These are phyloP conservation scores for Macrostomum lignano DNA, from an alignment of 1,140 invertebrate genomes.

Conservation along the genomic window DNA sequence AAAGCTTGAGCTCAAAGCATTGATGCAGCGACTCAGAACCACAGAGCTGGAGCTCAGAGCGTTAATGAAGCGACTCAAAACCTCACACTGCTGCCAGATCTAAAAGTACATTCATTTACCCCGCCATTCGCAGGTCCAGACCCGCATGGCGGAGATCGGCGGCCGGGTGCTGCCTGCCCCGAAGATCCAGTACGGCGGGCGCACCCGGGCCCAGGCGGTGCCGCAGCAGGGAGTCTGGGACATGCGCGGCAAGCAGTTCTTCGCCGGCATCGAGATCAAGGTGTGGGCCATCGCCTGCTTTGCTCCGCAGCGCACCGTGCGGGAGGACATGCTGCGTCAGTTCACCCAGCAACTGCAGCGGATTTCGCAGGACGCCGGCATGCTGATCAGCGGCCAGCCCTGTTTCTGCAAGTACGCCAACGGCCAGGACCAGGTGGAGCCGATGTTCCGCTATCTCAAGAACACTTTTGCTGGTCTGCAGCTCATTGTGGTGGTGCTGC, in stretches of 20 bases:
- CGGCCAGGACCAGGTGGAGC: conserved; percentile 88
- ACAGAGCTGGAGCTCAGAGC: too few species aligned
- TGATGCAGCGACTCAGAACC: too few species aligned
- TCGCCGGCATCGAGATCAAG: conserved; percentile 88
- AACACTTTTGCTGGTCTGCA: conserved; percentile 48
- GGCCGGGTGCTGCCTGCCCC: conserved; percentile 81
- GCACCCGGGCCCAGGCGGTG: conserved; percentile 42
- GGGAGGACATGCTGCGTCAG: conserved; percentile 62
- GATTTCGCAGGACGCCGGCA: conserved; percentile 1
- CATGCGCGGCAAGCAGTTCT: conserved; percentile 98
- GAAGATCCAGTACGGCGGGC: conserved; percentile 92
- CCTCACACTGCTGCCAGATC: too few species aligned
- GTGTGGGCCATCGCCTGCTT: conserved; percentile 99
- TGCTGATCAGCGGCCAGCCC: conserved; percentile 5
- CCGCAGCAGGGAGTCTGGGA: conserved; percentile 58
- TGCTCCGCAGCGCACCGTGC: conserved; percentile 77
- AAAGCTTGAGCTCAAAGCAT: too few species aligned
- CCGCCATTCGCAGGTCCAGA: background rate
- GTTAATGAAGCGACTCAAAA: too few species aligned
- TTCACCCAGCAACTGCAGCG: conserved; percentile 5
- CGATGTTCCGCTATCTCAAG: conserved; percentile 86
- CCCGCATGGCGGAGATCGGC: conserved; percentile 44
- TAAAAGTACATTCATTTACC: too few species aligned
- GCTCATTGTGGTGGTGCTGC: conserved; percentile 81
- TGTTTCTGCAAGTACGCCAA: conserved; percentile 34